Evolutionary conservation across 2,113 vertebrate genomes (phyloP).

Genomic region (Barnardius zonarius): DNA sequence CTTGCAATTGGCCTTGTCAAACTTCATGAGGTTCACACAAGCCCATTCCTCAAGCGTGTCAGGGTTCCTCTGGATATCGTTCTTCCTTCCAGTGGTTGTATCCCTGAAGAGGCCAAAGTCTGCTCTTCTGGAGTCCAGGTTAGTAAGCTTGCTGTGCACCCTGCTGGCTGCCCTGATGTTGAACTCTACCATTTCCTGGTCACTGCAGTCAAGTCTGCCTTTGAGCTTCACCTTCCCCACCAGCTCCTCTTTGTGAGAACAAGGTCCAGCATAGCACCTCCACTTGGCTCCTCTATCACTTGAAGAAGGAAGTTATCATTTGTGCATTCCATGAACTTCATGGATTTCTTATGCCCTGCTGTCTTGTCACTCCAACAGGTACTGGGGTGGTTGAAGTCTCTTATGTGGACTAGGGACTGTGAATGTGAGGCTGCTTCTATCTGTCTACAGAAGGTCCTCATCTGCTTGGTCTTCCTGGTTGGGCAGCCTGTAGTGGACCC

Average conservation of each 20-base stretch:
- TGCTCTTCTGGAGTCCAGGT: not conserved
- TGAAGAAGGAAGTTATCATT: not conserved
- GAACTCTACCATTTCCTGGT: not conserved
- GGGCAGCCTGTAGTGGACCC: not conserved
- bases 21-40: not conserved
- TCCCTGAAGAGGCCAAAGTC: not conserved
- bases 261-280: not conserved
- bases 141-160: not conserved
- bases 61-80: no score
- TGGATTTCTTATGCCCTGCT: not conserved
- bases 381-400: no score
- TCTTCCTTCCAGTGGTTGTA: not conserved
- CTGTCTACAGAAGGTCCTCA: not conserved
- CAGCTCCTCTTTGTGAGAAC: not conserved
- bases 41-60: not conserved
- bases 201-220: not conserved
- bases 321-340: not conserved
- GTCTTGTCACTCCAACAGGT: not conserved
- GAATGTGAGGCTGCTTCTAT: not conserved
- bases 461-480: not conserved
- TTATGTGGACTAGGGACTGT: not conserved
- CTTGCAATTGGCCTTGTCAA: not conserved
- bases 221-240: not conserved
- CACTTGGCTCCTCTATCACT: not conserved
- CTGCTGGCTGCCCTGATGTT: not conserved